Conservation (phyloP, 2,888 invertebrate species). For the Tenthredo mesomela region DNA sequence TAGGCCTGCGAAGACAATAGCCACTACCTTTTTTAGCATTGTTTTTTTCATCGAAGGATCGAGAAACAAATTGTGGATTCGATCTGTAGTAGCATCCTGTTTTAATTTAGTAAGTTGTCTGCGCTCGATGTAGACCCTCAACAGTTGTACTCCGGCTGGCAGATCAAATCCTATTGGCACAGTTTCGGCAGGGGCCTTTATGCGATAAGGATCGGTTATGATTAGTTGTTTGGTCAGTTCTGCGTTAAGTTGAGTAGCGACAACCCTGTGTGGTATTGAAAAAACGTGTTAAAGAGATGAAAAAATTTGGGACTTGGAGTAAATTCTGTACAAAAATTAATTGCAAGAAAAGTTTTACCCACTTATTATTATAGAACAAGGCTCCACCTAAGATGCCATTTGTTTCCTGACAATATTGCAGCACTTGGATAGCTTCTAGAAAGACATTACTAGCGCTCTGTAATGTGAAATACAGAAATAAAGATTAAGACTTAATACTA, state of each 20-base stretch:
- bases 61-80: slow-evolving; percentile 65
- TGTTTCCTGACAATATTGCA: slow-evolving; percentile 90
- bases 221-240: slow-evolving; percentile 89
- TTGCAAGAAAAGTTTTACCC: slow-evolving; percentile 66
- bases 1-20: background rate
- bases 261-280: slow-evolving; percentile 83
- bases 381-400: slow-evolving; percentile 91
- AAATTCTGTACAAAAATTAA: background rate
- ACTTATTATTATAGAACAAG: slow-evolving; percentile 94
- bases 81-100: slow-evolving; percentile 68
- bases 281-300: slow-evolving; percentile 11
- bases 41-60: slow-evolving; percentile 64
- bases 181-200: slow-evolving; percentile 89
- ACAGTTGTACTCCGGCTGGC: slow-evolving; percentile 89
- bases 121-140: slow-evolving; percentile 87
- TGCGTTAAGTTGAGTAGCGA: slow-evolving; percentile 87
- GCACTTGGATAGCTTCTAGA: slow-evolving; percentile 91
- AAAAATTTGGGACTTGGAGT: slow-evolving; percentile 1
- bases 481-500: background rate
- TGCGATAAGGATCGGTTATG: slow-evolving; percentile 90
- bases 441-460: slow-evolving; percentile 93
- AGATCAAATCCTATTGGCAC: slow-evolving; percentile 84
- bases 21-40: slow-evolving; percentile 65
- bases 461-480: slow-evolving; percentile 65
- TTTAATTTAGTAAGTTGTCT: slow-evolving; percentile 78